A percentile compares a stretch with the other conserved stretches of the same genome.
Conservation (phyloP, 2,888 invertebrate genomes). For the Lypha dubia region DNA sequence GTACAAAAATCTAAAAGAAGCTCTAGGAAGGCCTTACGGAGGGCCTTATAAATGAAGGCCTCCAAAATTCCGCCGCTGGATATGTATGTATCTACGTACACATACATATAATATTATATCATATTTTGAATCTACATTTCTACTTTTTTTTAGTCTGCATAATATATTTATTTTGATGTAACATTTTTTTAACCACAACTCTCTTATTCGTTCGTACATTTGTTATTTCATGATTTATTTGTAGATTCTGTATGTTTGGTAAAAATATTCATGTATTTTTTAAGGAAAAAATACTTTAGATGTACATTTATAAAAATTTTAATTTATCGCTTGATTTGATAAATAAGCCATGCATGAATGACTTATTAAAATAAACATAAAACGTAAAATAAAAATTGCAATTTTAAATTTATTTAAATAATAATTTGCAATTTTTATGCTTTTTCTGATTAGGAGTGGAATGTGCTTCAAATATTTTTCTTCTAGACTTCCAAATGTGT, state of each 20-base stretch:
- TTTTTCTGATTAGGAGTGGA: not conserved
- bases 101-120: no score
- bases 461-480: not conserved
- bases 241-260: constrained; percentile 14
- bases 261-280: not conserved
- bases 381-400: constrained; percentile 24
- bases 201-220: constrained; percentile 15
- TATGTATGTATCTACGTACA: no score
- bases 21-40: no score
- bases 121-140: no score
- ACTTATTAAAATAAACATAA: constrained; percentile 52
- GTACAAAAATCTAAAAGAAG: no score
- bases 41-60: no score
- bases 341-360: constrained; percentile 60
- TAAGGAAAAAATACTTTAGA: not conserved
- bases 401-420: not conserved
- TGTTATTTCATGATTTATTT: constrained; percentile 30
- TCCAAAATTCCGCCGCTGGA: no score
- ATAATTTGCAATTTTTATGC: not conserved
- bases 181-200: constrained; percentile 41
- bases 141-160: no score
- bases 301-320: constrained; percentile 41
- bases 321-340: constrained; percentile 70
- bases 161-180: not conserved
- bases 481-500: no score